Base-by-base conservation (phyloP, 1,140 invertebrate genomes). In the Drosophila trapezifrons region DNA sequence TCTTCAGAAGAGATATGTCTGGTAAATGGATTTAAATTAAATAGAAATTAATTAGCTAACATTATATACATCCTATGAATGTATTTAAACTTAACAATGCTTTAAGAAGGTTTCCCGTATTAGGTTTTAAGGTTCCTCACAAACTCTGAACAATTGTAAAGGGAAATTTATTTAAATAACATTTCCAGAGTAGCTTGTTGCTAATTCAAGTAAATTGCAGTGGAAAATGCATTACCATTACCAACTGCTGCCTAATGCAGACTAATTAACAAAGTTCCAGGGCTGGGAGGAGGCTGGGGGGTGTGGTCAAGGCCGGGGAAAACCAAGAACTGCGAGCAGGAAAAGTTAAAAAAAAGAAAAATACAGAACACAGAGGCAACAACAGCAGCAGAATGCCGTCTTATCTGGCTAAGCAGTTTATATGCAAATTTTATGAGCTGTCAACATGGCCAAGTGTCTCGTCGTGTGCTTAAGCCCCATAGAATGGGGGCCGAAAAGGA, bases 341-440 rank as follows among this genome's bases (percentile, higher is more conserved):
- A 65, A 42, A 60, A 42, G 55, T 32, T n/a, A n/a, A n/a, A n/a
- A n/a, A n/a, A n/a, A n/a, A 18, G 49, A 46, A 18, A 46, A 20
- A 6, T 27, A 27, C 8, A 46, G 29, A n/a, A 51, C 32, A n/a
- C 25, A 22, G 17, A 20, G 25, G 59, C 22, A 38, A 22, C 22
- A 38, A 22, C 46, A 56, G 49, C 18, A 59, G 15, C 15, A 43
- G 42, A 54, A 54, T 37, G 65, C 27, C 45, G 46, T 47, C 49
- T 55, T 43, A 56, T 71, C 42, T 35, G 66, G 59, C 52, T 77
- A 78, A 78, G 74, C 52, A 78, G 76, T 78, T 78, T 78, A 78
- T 72, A 78, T 78, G 76, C 76, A 78, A 78, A 78, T 78, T 78
- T 78, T 64, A 78, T 78, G 76, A 78, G 75, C 76, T 78, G 76